Percentiles rank a stretch among this genome's conserved stretches.
Conservation (phyloP, 2,113 vertebrate species). For the Trichechus manatus region DNA sequence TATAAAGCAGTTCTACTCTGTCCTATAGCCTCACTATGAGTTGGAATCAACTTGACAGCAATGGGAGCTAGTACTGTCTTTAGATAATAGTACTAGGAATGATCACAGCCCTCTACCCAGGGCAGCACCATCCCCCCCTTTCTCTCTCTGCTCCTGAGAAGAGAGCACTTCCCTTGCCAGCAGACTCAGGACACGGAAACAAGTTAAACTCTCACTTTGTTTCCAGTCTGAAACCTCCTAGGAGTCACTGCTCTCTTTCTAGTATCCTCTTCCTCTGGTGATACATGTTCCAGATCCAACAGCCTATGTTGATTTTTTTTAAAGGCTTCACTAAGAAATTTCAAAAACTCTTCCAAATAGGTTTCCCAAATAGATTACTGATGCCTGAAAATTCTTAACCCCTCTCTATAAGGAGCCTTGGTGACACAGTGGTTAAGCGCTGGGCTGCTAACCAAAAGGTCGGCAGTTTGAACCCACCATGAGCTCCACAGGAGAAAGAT, state of each 20-base stretch:
- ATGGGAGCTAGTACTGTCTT: not conserved
- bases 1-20: too few species aligned
- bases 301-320: not conserved
- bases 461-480: not conserved
- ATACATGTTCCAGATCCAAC: slow-evolving; percentile 3
- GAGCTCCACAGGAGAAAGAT: not conserved
- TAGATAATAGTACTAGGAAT: not conserved
- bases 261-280: not conserved
- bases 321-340: slow-evolving; percentile 44
- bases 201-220: slow-evolving; percentile 20
- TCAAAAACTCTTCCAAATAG: slow-evolving; percentile 14
- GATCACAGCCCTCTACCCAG: not conserved
- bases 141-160: not conserved
- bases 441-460: too few species aligned
- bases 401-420: not conserved
- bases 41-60: too few species aligned
- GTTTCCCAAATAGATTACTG: slow-evolving; percentile 31
- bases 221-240: slow-evolving; percentile 51
- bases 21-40: too few species aligned
- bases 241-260: not conserved
- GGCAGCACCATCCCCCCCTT: not conserved
- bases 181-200: not conserved
- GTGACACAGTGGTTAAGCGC: not conserved
- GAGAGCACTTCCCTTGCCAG: not conserved
- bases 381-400: not conserved